Evolutionary conservation across 2,113 vertebrate species (phyloP).

Genomic region (Andinoacara biseriatus): DNA sequence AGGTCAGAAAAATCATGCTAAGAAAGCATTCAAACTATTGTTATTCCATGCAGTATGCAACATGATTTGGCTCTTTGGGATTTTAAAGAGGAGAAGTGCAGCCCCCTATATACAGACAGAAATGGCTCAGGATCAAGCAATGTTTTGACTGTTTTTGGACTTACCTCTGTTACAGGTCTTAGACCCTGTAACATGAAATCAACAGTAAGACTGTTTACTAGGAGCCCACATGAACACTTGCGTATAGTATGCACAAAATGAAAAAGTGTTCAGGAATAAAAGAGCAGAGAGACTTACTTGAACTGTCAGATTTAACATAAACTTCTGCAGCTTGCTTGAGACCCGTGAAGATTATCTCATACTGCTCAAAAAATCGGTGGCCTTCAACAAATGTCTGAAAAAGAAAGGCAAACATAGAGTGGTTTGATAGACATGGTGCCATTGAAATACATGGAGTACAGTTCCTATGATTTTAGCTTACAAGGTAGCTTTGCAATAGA

Average conservation of each 20-base stretch:
- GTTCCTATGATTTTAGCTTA: conserved; percentile 72
- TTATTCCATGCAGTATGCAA: conserved; percentile 53
- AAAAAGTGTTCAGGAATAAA: neutral
- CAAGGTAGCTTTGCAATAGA: conserved; percentile 92
- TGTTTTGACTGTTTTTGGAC: conserved; percentile 59
- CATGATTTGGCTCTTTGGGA: conserved; percentile 4
- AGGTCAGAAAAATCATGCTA: conserved; percentile 48
- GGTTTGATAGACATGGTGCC: accelerated
- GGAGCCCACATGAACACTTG: conserved; percentile 9
- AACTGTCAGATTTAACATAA: conserved; percentile 91
- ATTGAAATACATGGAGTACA: neutral
- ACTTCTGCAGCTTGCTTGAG: conserved; percentile 91
- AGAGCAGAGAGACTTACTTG: conserved; percentile 82
- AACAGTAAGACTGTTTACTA: conserved; percentile 58
- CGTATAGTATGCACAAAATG: neutral
- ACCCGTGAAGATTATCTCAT: conserved; percentile 90
- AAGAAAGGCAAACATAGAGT: neutral
- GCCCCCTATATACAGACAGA: conserved; percentile 8
- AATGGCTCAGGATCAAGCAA: conserved; percentile 43
- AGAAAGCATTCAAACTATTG: conserved; percentile 37
- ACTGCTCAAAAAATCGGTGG: conserved; percentile 95
- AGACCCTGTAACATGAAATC: conserved; percentile 78
- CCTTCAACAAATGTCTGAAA: conserved; percentile 92
- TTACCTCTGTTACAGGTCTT: conserved; percentile 79
- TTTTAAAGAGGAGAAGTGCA: conserved; percentile 41